Percentiles rank a stretch among this genome's conserved stretches.
These are phyloP conservation scores for Hipposideros armiger DNA, from an alignment of 2,113 vertebrate species.

Conservation along the genomic window DNA sequence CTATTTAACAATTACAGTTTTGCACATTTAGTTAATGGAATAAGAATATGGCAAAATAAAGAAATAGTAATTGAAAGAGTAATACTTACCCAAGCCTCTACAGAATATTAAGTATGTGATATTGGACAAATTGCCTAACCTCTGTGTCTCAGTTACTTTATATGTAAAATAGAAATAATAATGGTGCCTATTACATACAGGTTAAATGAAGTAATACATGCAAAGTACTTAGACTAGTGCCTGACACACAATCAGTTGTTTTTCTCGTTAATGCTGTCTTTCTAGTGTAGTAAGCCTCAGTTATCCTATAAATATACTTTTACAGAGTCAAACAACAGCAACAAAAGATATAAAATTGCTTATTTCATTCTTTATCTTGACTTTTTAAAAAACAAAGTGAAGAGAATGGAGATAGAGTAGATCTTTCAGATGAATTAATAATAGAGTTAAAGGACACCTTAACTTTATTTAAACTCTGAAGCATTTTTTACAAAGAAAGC, in stretches of 20 bases:
- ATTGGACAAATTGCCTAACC: background rate
- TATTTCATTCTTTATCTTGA: slow-evolving; percentile 11
- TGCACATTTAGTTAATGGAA: background rate
- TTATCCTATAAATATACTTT: slow-evolving; percentile 32
- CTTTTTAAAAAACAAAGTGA: background rate
- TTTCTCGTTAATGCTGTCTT: background rate
- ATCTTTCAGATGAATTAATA: background rate
- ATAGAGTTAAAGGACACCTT: background rate
- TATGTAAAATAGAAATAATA: slow-evolving; percentile 31
- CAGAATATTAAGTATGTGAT: background rate
- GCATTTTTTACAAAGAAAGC: slow-evolving; percentile 23
- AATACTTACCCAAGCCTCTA: background rate
- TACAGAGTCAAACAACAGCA: background rate
- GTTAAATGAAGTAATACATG: background rate
- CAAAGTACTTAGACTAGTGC: background rate
- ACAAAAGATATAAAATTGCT: background rate
- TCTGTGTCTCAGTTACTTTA: slow-evolving; percentile 16
- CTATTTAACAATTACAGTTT: slow-evolving; percentile 35
- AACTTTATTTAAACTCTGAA: background rate
- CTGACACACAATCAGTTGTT: background rate
- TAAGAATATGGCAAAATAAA: background rate
- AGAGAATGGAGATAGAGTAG: background rate
- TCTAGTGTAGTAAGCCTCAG: background rate
- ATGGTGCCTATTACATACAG: background rate
- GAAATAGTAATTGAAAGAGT: background rate